Evolutionary conservation across 2,888 invertebrate species (phyloP), one percentile per base, ranked within the genome.

Genomic region (Saturnia pavonia): DNA sequence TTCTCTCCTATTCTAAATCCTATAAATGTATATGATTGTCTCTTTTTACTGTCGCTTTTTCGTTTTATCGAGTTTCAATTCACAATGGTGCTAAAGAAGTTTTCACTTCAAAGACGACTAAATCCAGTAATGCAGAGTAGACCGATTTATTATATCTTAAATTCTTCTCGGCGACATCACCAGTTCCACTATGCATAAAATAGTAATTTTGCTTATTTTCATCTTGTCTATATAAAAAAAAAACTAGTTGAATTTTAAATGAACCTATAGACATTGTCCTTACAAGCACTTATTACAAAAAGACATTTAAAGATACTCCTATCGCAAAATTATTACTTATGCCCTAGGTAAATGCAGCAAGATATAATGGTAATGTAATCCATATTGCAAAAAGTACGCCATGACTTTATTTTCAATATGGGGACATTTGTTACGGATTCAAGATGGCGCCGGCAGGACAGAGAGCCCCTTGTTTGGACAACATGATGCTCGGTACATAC

Each of bases 391-490:
- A 70, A 67, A 70, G 70, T 67, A 70, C 54, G 67, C 19, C 83
- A 82, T 83, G 85, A 83, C 84, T 91, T 91, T 90, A 91, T 93
- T 91, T 91, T 88, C 85, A 89, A 89, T 84, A 89, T 85, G 87
- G 86, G 85, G 85, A 90, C 92, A 90, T 91, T 92, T 91, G 92
- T 92, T 92, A 90, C 87, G 82, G 82, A 86, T 88, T 85, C 89
- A 89, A 90, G 83, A 90, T 91, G 91, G 92, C 92, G 92, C 90
- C 89, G 88, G 86, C 72, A 80, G 84, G 91, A 91, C 91, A 90
- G 90, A 89, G 88, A 80, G 86, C 85, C 77, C 82, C 91, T 90
- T 91, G 91, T 92, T 91, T 90, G 91, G 88, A 89, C 89, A 86
- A 85, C 84, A 84, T 79, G 80, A 75, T 84, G 87, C 86, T 88